Conservation (phyloP, 2,113 vertebrate genomes). For the Oryzias woworae region DNA sequence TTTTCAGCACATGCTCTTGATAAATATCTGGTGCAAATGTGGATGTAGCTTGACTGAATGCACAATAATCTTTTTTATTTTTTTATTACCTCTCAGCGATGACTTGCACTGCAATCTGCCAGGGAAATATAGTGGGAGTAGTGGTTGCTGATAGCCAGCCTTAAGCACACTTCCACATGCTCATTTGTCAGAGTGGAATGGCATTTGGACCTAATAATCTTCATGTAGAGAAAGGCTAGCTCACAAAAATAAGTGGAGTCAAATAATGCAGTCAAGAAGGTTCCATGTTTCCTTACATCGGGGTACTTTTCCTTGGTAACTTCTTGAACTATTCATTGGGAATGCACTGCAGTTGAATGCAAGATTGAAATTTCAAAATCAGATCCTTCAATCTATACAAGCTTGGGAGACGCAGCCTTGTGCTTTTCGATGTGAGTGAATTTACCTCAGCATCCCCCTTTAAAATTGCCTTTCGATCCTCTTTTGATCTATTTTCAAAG, state of each 20-base stretch:
- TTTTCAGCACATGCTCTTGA: neutral
- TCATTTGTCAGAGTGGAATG: constrained; percentile 50
- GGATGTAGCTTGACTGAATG: neutral
- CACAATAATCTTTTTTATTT: neutral
- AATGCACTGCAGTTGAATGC: constrained; percentile 37
- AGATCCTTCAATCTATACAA: constrained; percentile 29
- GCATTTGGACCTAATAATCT: constrained; percentile 47
- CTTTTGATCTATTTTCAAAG: no score
- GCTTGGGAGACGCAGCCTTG: constrained; percentile 49
- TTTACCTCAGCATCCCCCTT: constrained; percentile 29
- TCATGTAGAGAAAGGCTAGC: constrained; percentile 52
- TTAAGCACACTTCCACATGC: constrained; percentile 41
- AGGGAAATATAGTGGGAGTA: neutral
- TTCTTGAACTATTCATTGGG: constrained; percentile 47
- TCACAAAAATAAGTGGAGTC: constrained; percentile 49
- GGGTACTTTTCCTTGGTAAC: constrained; percentile 20
- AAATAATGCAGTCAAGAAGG: constrained; percentile 51
- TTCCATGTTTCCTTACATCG: constrained; percentile 39
- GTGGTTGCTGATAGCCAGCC: constrained; percentile 14
- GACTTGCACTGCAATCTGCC: constrained; percentile 3
- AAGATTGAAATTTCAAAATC: constrained; percentile 32
- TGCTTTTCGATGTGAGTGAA: constrained; percentile 34
- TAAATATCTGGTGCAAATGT: no score
- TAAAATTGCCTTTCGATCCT: no score
- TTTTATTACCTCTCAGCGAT: constrained; percentile 3